Evolutionary conservation across 2,797 vertebrate genomes (phyloP).

Genomic region (Coranthus polyacanthus): DNA sequence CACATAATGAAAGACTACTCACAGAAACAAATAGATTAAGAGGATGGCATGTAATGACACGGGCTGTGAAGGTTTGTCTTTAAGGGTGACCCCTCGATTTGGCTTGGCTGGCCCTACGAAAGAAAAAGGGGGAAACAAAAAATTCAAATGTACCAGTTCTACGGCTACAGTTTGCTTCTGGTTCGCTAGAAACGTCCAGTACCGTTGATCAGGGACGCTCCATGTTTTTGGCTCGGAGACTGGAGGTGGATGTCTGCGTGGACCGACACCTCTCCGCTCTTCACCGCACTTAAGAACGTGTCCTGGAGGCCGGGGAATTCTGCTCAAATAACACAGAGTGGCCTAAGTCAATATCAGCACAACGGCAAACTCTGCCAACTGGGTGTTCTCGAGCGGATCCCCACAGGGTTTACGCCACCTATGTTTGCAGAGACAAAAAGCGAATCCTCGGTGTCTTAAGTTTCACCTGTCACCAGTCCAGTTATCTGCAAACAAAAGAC

Average conservation of each 20-base stretch:
- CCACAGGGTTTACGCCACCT: background rate
- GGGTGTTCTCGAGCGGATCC: background rate
- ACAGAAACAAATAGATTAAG: constrained; percentile 91
- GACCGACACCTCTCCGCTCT: constrained; percentile 83
- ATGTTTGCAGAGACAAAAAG: constrained; percentile 10
- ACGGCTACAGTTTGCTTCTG: background rate
- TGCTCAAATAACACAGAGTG: constrained; percentile 53
- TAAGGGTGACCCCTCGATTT: constrained; percentile 56
- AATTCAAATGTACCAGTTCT: background rate
- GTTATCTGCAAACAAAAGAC: constrained; percentile 31
- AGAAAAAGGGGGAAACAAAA: constrained; percentile 13
- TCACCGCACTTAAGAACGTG: constrained; percentile 85
- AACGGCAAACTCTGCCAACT: background rate
- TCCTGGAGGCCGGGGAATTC: constrained; percentile 86
- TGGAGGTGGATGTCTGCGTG: constrained; percentile 84
- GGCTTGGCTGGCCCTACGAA: constrained; percentile 74
- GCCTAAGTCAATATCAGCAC: constrained; percentile 38
- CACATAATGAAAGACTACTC: constrained; percentile 77
- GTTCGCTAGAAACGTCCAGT: background rate
- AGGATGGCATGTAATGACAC: constrained; percentile 87
- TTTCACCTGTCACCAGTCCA: constrained; percentile 38
- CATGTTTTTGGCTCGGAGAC: constrained; percentile 65
- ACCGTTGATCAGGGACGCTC: constrained; percentile 69
- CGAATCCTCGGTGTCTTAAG: constrained; percentile 19
- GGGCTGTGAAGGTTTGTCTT: constrained; percentile 79